phyloP scores from a whole-genome alignment of 2,888 invertebrate genomes.

The Colletes collaris region DNA sequence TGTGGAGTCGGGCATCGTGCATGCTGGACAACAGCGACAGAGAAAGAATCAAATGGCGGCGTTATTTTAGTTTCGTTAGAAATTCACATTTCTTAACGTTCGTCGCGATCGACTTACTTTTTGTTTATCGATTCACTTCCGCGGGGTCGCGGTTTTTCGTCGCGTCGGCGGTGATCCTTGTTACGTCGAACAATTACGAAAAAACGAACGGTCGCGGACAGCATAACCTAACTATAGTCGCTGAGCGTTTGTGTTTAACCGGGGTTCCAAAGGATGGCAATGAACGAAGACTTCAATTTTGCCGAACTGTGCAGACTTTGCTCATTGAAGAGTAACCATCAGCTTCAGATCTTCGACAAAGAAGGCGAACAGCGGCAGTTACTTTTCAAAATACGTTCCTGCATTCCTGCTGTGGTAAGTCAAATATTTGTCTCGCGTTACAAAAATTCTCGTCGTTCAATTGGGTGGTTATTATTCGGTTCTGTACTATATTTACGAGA shows the following conservation, averaged over 20 bases:
- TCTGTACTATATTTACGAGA: not conserved
- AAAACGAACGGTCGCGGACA: constrained; percentile 4
- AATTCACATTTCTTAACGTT: constrained; percentile 48
- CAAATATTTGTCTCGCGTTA: constrained; percentile 5
- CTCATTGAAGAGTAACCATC: constrained; percentile 88
- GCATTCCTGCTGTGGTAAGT: constrained; percentile 88
- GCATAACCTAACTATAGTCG: constrained; percentile 62
- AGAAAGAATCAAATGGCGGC: constrained; percentile 68
- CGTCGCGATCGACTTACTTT: not conserved
- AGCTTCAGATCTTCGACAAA: constrained; percentile 89
- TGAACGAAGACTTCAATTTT: constrained; percentile 87
- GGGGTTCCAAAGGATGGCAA: constrained; percentile 83
- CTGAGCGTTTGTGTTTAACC: constrained; percentile 53
- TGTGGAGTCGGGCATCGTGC: constrained; percentile 34
- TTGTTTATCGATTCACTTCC: not conserved
- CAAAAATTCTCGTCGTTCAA: not conserved
- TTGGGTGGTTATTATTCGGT: not conserved
- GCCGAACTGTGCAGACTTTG: constrained; percentile 89
- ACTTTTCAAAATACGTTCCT: constrained; percentile 88
- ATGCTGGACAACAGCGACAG: constrained; percentile 45
- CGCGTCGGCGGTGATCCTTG: not conserved
- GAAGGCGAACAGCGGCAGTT: constrained; percentile 89
- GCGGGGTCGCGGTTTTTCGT: not conserved
- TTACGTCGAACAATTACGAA: not conserved
- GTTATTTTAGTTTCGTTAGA: constrained; percentile 60